These are phyloP conservation scores for Natator depressus DNA, from an alignment of 2,113 vertebrate species.

Conservation along the genomic window DNA sequence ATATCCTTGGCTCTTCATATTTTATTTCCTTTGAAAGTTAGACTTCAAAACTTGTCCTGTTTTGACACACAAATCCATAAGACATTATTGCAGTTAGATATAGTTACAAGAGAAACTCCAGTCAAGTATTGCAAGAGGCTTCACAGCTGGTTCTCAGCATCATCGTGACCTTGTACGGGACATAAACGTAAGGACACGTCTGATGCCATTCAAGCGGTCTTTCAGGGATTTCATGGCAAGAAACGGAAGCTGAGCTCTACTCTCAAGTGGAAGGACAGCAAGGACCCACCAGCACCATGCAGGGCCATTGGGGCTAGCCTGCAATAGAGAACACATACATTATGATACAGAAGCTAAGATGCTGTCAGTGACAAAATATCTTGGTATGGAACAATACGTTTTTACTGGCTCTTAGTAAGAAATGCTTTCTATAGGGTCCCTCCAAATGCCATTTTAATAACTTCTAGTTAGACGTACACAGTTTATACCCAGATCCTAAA, in stretches of 20 bases:
- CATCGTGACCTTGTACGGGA: slow-evolving; percentile 63
- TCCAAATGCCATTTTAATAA: not conserved
- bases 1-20: slow-evolving; percentile 66
- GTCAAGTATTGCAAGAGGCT: slow-evolving; percentile 26
- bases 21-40: slow-evolving; percentile 47
- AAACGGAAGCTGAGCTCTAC: slow-evolving; percentile 84
- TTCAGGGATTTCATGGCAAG: slow-evolving; percentile 83
- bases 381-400: not conserved
- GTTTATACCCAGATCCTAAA: not conserved
- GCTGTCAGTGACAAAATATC: not conserved
- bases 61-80: slow-evolving; percentile 63
- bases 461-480: not conserved
- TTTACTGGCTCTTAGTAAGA: not conserved
- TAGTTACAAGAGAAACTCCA: slow-evolving; percentile 66
- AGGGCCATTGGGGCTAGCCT: slow-evolving; percentile 82
- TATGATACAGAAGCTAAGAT: not conserved
- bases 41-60: slow-evolving; percentile 32
- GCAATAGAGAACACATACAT: not conserved
- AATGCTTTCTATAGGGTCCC: not conserved
- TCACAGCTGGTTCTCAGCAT: slow-evolving; percentile 30
- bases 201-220: slow-evolving; percentile 81
- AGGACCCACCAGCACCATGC: slow-evolving; percentile 88
- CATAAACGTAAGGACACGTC: slow-evolving; percentile 82
- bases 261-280: slow-evolving; percentile 85
- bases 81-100: slow-evolving; percentile 77